These are phyloP conservation scores for Pocillopora verrucosa DNA, from an alignment of 64 coral and sea anemone genomes.

Conservation along the genomic window DNA sequence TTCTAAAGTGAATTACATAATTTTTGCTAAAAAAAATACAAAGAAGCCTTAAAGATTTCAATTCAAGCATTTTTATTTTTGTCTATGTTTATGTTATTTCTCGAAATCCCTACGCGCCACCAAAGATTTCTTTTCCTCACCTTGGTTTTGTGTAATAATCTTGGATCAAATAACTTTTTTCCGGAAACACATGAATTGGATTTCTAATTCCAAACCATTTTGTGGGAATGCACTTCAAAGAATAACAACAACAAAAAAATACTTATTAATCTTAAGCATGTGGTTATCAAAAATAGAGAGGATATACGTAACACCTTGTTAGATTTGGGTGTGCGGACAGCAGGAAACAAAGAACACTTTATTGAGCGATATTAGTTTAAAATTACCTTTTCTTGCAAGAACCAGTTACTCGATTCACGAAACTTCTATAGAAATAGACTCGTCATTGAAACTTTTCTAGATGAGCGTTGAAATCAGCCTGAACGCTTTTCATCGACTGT, in stretches of 20 bases:
- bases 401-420: not conserved
- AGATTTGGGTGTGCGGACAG: conserved; percentile 1
- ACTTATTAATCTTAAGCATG: not conserved
- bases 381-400: not conserved
- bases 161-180: not conserved
- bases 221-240: not conserved
- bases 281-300: not conserved
- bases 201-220: not conserved
- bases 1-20: too few species aligned
- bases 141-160: not conserved
- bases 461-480: not conserved
- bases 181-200: conserved; percentile 29
- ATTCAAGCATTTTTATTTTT: too few species aligned
- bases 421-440: not conserved
- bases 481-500: not conserved
- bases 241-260: not conserved
- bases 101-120: too few species aligned
- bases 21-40: too few species aligned
- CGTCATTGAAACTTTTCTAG: not conserved
- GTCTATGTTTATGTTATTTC: too few species aligned
- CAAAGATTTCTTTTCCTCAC: not conserved
- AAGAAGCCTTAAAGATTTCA: too few species aligned
- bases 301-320: conserved; percentile 1
- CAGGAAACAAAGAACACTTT: not conserved
- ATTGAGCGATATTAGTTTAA: conserved; percentile 21